Evolutionary conservation across 2,113 vertebrate species (phyloP), one percentile per base, ranked within the genome.

Genomic region (Tiliqua scincoides): DNA sequence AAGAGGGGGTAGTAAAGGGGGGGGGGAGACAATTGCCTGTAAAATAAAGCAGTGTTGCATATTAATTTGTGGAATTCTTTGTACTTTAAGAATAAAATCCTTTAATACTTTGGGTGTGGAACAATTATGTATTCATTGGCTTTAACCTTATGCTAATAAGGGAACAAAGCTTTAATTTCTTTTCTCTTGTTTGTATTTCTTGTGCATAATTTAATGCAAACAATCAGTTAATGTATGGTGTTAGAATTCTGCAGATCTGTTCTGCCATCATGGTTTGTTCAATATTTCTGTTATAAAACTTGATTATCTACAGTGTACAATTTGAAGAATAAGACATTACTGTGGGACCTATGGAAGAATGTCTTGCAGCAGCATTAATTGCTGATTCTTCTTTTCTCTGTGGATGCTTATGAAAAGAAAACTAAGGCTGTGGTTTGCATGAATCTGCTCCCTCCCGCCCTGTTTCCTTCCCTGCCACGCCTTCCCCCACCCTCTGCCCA

Each of bases 81-180:
- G 88, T 86, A 91, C 88, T 93, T 82, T 89, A 88, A 93, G 92
- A 93, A 91, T 91, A 43, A 93, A 91, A 92, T 89, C 23, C 0
- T 14, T 82, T 93, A 89, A 79, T 91, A 83, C 87, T 94, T 93
- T 90, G 78, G 87, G 70, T 94, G 72, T 85, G 88, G 78, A 90
- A 92, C 84, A 95, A 87, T 95, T 94, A 91, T 92, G 75, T 52
- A 90, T 93, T 94, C 89, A 87, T 76, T 82, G 90, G 90, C 76
- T 93, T 96, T 93, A 94, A 94, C 96, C 94, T 95, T 95, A 93
- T 95, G 90, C 73, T 93, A 93, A 93, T 95, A 92, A 91, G 78
- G 17, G 27, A 78, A 86, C 82, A 93, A 85, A 82, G 71, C 57
- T 93, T 93, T 85, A 82, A 86, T 89, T 93, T 95, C 23, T 91